A percentile compares a stretch with the other conserved stretches of the same genome.
Evolutionary conservation across 2,797 vertebrate species (phyloP).

Genomic region (Agapornis canus): DNA sequence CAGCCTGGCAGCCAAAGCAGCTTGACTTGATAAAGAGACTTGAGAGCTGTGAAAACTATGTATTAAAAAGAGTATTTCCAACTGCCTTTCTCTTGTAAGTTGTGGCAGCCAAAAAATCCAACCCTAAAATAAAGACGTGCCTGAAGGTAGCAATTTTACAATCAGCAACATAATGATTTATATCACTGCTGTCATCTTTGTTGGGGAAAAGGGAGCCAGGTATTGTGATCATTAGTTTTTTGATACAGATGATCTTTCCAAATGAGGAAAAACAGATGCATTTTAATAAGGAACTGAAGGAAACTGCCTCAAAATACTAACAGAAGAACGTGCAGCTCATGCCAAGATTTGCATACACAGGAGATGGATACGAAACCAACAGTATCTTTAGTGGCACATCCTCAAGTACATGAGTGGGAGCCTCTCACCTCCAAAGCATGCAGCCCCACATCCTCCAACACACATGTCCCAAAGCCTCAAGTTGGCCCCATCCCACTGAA

Average conservation of each 20-base stretch:
- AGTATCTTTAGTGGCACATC: background rate
- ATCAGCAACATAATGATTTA: conserved; percentile 54
- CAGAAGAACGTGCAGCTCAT: background rate
- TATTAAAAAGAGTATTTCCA: conserved; percentile 41
- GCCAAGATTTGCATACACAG: background rate
- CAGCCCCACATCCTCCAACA: background rate
- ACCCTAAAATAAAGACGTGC: conserved; percentile 42
- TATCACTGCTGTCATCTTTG: conserved; percentile 62
- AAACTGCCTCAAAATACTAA: conserved; percentile 17
- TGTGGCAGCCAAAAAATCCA: conserved; percentile 58
- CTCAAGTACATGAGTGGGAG: fast-evolving
- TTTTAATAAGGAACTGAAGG: conserved; percentile 38
- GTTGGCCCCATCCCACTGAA: background rate
- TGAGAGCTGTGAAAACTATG: conserved; percentile 38
- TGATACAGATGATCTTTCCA: conserved; percentile 51
- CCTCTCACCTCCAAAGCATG: fast-evolving
- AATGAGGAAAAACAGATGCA: conserved; percentile 55
- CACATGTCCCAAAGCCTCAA: fast-evolving
- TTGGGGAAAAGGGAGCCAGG: conserved; percentile 62
- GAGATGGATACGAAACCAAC: background rate
- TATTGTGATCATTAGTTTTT: conserved; percentile 68
- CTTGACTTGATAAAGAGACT: conserved; percentile 37
- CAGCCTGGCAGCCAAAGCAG: conserved; percentile 50
- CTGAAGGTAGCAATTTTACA: conserved; percentile 67
- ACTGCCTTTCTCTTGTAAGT: conserved; percentile 37